Evolutionary conservation across 2,797 vertebrate species (phyloP).

Genomic region (Pachyuromys duprasi): DNA sequence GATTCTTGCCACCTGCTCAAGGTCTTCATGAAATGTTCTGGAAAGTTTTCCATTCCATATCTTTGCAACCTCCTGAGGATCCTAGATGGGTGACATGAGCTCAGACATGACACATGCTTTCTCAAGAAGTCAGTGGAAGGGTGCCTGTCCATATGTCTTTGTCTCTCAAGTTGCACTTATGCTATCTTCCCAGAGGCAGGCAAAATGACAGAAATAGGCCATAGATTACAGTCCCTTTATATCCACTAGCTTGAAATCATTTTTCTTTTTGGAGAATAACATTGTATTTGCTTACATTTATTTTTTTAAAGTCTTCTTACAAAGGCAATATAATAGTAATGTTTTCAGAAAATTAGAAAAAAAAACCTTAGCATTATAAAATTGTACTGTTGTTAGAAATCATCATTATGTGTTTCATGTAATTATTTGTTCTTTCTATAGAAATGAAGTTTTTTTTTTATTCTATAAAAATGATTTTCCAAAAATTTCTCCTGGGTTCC

Average conservation of each 20-base stretch:
- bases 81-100: not conserved
- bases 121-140: not conserved
- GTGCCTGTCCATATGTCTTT: not conserved
- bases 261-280: not conserved
- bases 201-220: not conserved
- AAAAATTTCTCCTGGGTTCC: not conserved
- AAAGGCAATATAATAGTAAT: not conserved
- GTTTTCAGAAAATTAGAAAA: not conserved
- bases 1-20: not conserved
- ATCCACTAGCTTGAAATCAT: not conserved
- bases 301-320: not conserved
- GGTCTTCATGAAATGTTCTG: not conserved
- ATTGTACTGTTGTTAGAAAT: not conserved
- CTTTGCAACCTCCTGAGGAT: not conserved
- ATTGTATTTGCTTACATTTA: not conserved
- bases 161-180: not conserved
- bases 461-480: slow-evolving; percentile 9
- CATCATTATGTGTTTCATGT: not conserved
- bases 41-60: not conserved
- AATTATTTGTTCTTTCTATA: not conserved
- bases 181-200: not conserved
- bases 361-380: not conserved
- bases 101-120: not conserved
- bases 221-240: not conserved
- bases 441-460: not conserved